phyloP scores from a whole-genome alignment of 2,113 vertebrate species.

The Corydoras maculifer region DNA sequence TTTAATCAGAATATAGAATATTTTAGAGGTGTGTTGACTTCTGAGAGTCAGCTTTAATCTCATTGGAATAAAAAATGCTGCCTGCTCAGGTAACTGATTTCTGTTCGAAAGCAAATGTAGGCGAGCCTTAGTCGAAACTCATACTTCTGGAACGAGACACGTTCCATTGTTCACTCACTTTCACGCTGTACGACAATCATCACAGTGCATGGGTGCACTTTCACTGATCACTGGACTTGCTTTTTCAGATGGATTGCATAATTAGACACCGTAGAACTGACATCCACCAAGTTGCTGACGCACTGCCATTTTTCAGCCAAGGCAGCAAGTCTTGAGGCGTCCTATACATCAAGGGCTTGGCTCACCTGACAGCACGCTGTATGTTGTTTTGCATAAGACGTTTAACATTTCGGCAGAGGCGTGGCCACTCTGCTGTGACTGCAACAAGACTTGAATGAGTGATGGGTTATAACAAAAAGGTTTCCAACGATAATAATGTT shows the following conservation, averaged over 20 bases:
- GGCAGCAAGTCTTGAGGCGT: slow-evolving; percentile 49
- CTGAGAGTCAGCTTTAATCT: not conserved
- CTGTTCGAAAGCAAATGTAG: not conserved
- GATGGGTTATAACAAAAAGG: not conserved
- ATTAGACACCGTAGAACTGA: slow-evolving; percentile 59
- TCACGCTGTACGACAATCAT: not conserved
- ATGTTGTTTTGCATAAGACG: slow-evolving; percentile 51
- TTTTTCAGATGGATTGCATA: slow-evolving; percentile 34
- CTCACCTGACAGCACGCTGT: slow-evolving; percentile 54
- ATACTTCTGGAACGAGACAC: not conserved
- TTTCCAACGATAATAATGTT: not conserved
- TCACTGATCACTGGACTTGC: slow-evolving; percentile 3
- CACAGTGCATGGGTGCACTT: not conserved
- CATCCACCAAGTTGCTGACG: slow-evolving; percentile 55
- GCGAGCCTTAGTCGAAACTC: slow-evolving; percentile 1
- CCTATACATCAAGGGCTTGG: slow-evolving; percentile 42
- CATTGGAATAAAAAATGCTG: not conserved
- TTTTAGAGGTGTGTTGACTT: not conserved
- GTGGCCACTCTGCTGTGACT: slow-evolving; percentile 31
- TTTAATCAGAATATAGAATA: not conserved
- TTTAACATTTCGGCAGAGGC: slow-evolving; percentile 52
- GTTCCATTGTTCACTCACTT: not conserved
- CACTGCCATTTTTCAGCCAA: slow-evolving; percentile 50
- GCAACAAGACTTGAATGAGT: slow-evolving; percentile 27
- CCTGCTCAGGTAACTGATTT: not conserved